A percentile compares a stretch with the other conserved stretches of the same genome.
Evolutionary conservation across 2,113 vertebrate species (phyloP).

Genomic region (Lamprologus tigripictilis): DNA sequence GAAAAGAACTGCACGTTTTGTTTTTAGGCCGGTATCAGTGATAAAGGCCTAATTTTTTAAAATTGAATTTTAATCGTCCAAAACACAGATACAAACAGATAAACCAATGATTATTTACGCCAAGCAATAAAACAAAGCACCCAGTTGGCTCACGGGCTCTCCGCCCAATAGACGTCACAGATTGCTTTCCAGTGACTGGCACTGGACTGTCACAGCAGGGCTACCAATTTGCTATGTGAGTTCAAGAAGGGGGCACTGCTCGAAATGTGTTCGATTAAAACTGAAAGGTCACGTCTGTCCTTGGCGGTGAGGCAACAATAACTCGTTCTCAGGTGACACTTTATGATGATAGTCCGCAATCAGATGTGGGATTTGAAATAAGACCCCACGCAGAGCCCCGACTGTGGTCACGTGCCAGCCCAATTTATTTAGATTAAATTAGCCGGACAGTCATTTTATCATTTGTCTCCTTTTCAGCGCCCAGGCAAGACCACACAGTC

Average conservation of each 20-base stretch:
- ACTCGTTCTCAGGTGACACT: not conserved
- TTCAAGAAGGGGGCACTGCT: not conserved
- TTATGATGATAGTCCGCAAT: not conserved
- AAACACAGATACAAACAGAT: not conserved
- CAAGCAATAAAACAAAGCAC: not conserved
- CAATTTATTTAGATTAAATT: not conserved
- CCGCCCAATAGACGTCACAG: not conserved
- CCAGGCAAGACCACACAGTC: not conserved
- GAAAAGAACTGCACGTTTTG: not conserved
- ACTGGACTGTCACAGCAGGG: not conserved
- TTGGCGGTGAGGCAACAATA: not conserved
- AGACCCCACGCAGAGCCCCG: not conserved
- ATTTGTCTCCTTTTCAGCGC: not conserved
- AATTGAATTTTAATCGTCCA: not conserved
- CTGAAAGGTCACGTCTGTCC: not conserved
- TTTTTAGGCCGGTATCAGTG: not conserved
- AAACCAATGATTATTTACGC: not conserved
- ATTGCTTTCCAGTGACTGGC: conserved; percentile 5
- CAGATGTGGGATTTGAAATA: not conserved
- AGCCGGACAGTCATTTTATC: not conserved
- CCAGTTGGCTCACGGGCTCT: not conserved
- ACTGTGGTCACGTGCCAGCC: not conserved
- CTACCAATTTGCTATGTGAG: not conserved
- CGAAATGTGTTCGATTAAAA: not conserved
- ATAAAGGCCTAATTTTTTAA: not conserved